These are phyloP conservation scores for Shinisaurus crocodilurus DNA, from an alignment of 2,113 vertebrate genomes.

Conservation along the genomic window DNA sequence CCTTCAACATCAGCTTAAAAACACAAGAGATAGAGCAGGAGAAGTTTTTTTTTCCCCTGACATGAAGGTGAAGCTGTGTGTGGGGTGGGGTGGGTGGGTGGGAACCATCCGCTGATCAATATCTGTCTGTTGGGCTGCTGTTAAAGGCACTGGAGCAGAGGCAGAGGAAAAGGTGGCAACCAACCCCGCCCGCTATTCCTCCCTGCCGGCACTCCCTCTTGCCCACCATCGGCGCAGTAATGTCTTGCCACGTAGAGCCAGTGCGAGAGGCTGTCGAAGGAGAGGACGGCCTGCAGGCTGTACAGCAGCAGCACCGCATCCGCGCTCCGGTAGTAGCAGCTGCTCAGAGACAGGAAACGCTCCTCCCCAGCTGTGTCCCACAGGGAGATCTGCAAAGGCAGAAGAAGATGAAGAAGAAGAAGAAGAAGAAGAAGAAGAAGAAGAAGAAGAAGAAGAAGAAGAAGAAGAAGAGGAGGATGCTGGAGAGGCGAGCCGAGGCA, in stretches of 20 bases:
- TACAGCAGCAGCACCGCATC: not conserved
- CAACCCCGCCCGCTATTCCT: not conserved
- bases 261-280: slow-evolving; percentile 21
- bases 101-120: not conserved
- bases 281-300: not conserved
- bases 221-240: not conserved
- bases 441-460: no score
- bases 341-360: slow-evolving; percentile 25
- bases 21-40: not conserved
- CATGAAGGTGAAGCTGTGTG: no score
- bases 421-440: no score
- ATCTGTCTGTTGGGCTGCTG: not conserved
- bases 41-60: not conserved
- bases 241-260: not conserved
- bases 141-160: not conserved
- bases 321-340: not conserved
- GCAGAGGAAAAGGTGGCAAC: not conserved
- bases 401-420: not conserved
- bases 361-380: slow-evolving; percentile 23
- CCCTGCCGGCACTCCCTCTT: not conserved
- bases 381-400: not conserved
- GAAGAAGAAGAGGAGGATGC: no score
- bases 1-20: not conserved
- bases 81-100: no score
- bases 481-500: not conserved